These are phyloP conservation scores for Heliocidaris tuberculata DNA, from an alignment of 35 echinoderm and acorn worm genomes.

Conservation along the genomic window DNA sequence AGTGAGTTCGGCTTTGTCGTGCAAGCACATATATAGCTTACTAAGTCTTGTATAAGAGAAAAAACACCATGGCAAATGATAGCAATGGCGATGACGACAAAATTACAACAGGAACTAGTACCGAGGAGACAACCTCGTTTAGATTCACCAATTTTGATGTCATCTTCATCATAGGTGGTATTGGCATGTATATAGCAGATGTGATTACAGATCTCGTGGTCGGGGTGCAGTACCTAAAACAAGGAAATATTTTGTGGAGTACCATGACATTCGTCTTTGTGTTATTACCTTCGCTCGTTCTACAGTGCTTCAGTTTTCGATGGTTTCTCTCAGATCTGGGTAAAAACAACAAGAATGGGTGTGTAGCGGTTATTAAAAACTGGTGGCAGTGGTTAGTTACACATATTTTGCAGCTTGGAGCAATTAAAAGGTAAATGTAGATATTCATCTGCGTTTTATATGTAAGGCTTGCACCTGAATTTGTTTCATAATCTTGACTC, in stretches of 20 bases:
- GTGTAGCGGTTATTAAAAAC: not conserved
- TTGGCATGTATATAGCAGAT: conserved; percentile 87
- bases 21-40: too few species aligned
- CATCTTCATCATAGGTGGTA: conserved; percentile 76
- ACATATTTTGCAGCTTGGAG: conserved; percentile 84
- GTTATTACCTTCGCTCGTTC: conserved; percentile 69
- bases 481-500: too few species aligned
- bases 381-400: conserved; percentile 71
- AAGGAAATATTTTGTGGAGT: conserved; percentile 63
- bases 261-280: conserved; percentile 84
- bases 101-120: not conserved
- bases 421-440: conserved; percentile 68
- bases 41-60: not conserved
- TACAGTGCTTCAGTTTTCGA: conserved; percentile 86
- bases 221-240: conserved; percentile 66
- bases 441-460: too few species aligned
- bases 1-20: too few species aligned
- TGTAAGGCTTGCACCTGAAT: too few species aligned
- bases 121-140: not conserved
- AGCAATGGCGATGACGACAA: not conserved
- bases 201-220: conserved; percentile 74
- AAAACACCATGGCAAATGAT: not conserved
- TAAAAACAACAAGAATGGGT: not conserved
- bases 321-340: conserved; percentile 77
- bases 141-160: conserved; percentile 67